A percentile compares a stretch with the other conserved stretches of the same genome.
Conservation (phyloP, 2,113 vertebrate species). For the Phylloscopus trochiloides region DNA sequence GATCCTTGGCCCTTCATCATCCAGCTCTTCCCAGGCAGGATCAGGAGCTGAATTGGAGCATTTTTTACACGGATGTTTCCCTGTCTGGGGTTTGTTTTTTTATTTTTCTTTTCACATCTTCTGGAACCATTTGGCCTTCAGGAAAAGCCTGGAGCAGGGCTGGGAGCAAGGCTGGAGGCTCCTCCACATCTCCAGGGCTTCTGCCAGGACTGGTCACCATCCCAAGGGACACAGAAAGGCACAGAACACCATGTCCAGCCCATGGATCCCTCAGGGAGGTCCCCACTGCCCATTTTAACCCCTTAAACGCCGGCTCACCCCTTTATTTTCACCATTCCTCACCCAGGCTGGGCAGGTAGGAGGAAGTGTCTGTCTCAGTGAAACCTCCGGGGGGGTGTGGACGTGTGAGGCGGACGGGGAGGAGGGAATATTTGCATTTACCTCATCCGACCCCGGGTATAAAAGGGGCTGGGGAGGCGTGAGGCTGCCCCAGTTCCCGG, state of each 20-base stretch:
- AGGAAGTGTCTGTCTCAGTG: not conserved
- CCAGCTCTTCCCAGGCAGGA: not conserved
- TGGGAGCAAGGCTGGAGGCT: not conserved
- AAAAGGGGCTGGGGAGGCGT: not conserved
- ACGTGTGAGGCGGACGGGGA: not conserved
- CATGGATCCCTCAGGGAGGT: not conserved
- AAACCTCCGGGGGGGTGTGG: slow-evolving; percentile 49
- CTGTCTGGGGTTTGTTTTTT: not conserved
- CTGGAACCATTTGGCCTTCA: not conserved
- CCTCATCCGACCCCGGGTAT: not conserved
- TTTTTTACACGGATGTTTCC: not conserved
- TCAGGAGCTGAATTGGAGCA: not conserved
- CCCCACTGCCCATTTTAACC: not conserved
- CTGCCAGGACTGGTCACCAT: not conserved
- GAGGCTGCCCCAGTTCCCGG: not conserved
- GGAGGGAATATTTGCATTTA: slow-evolving; percentile 6
- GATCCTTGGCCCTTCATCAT: not conserved
- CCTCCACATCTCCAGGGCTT: not conserved
- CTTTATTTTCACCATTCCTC: not conserved
- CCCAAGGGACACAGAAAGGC: accelerated
- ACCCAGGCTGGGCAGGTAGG: not conserved
- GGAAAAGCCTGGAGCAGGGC: not conserved
- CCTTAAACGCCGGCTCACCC: not conserved
- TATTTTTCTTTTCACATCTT: not conserved
- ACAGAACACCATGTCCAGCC: not conserved